These are phyloP conservation scores for Diglossa cyanea DNA, from an alignment of 2,797 vertebrate species.

Conservation along the genomic window DNA sequence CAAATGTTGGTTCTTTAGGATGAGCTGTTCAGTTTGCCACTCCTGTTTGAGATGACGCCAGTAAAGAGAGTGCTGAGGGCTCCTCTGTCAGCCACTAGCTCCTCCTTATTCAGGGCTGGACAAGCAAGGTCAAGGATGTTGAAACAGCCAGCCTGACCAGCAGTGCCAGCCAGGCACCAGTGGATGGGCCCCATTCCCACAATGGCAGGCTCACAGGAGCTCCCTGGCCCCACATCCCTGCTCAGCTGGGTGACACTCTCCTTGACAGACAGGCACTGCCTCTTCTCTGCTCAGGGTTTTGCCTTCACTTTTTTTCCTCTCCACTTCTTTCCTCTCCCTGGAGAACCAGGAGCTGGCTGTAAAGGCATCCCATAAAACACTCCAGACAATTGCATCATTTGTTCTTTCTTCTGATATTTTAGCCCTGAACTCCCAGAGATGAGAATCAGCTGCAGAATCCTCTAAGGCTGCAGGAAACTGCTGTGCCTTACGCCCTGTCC, in stretches of 20 bases:
- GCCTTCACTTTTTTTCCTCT: background rate
- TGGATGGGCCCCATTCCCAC: background rate
- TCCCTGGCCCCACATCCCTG: background rate
- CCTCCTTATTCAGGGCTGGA: background rate
- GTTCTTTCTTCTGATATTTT: background rate
- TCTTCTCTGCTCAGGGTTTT: background rate
- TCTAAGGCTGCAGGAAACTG: background rate
- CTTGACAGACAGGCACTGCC: background rate
- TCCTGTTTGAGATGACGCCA: background rate
- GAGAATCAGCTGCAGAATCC: background rate
- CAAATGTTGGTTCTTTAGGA: background rate
- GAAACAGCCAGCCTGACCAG: background rate
- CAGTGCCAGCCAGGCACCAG: background rate
- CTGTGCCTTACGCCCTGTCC: background rate
- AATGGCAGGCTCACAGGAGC: accelerated
- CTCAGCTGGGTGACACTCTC: background rate
- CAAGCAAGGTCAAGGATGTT: background rate
- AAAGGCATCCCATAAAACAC: background rate
- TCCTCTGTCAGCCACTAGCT: background rate
- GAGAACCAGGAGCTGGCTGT: background rate
- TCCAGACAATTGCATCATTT: background rate
- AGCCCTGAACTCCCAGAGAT: background rate
- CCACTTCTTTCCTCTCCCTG: background rate
- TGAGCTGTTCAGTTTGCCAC: background rate
- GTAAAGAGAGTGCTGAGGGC: background rate